phyloP scores from a whole-genome alignment of 2,888 invertebrate species.

The Rhopalosiphum nymphaeae region DNA sequence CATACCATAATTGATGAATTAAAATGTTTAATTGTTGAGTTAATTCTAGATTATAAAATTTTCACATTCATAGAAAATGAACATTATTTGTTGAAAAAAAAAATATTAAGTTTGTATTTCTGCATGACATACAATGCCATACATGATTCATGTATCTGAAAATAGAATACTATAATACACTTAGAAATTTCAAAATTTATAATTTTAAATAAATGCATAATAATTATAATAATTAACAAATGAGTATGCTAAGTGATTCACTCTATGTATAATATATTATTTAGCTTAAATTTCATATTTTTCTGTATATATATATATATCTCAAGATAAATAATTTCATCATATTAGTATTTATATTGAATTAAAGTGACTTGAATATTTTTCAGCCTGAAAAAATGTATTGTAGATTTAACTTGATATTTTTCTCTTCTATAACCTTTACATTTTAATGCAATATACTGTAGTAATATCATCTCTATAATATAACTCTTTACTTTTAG shows the following conservation, averaged over 20 bases:
- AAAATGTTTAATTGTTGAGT: not conserved
- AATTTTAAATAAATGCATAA: not conserved
- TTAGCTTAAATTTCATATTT: not conserved
- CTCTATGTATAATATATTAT: not conserved
- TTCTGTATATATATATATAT: not conserved
- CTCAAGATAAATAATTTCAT: not conserved
- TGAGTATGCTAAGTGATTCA: not conserved
- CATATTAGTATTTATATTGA: not conserved
- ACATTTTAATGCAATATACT: not conserved
- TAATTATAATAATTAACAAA: not conserved
- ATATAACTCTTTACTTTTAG: conserved; percentile 18
- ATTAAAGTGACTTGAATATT: not conserved
- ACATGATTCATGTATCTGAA: not conserved
- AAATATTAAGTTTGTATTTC: not conserved
- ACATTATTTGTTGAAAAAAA: not conserved
- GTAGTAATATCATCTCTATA: not conserved
- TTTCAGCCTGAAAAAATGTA: not conserved
- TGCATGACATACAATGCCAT: not conserved
- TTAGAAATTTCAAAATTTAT: not conserved
- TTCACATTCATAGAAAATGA: not conserved
- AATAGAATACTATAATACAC: not conserved
- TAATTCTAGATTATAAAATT: not conserved
- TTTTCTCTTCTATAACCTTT: not conserved
- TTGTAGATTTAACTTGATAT: not conserved
- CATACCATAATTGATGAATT: not conserved